Percentiles rank a stretch among this genome's conserved stretches.
These are phyloP conservation scores for Lasiommata megera DNA, from an alignment of 2,888 invertebrate genomes.

Conservation along the genomic window DNA sequence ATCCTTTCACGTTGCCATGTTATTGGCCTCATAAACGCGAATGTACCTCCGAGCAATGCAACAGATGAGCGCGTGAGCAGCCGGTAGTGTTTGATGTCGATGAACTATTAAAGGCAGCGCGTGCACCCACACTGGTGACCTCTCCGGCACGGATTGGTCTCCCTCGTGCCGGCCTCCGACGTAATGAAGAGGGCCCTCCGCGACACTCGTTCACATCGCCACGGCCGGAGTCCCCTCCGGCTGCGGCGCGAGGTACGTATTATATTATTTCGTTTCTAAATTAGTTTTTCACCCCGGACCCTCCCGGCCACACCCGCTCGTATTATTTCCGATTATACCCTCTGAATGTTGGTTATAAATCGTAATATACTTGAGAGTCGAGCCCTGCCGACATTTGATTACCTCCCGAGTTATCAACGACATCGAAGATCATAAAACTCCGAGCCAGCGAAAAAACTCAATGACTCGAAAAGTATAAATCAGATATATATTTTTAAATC, in stretches of 20 bases:
- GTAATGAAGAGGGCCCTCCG: not conserved
- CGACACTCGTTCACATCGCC: not conserved
- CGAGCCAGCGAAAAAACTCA: not conserved
- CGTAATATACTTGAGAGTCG: not conserved
- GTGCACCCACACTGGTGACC: no score
- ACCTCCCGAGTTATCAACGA: not conserved
- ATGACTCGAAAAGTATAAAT: not conserved
- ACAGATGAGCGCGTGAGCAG: no score
- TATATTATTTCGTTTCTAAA: not conserved
- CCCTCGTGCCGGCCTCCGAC: no score
- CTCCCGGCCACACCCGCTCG: not conserved
- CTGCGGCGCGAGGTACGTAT: not conserved
- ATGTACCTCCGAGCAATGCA: no score
- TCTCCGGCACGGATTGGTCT: no score
- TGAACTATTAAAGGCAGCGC: no score
- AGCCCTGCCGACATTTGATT: not conserved
- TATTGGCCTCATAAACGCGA: no score
- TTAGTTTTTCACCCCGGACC: conserved; percentile 1
- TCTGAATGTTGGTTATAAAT: not conserved
- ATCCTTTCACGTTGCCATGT: no score
- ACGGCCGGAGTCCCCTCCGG: not conserved
- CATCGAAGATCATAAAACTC: not conserved
- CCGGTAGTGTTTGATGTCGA: no score
- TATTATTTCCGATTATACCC: not conserved
- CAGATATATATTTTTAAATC: not conserved